Evolutionary conservation across 2,888 invertebrate species (phyloP), one percentile per base, ranked within the genome.

Genomic region (Desoria tigrina): DNA sequence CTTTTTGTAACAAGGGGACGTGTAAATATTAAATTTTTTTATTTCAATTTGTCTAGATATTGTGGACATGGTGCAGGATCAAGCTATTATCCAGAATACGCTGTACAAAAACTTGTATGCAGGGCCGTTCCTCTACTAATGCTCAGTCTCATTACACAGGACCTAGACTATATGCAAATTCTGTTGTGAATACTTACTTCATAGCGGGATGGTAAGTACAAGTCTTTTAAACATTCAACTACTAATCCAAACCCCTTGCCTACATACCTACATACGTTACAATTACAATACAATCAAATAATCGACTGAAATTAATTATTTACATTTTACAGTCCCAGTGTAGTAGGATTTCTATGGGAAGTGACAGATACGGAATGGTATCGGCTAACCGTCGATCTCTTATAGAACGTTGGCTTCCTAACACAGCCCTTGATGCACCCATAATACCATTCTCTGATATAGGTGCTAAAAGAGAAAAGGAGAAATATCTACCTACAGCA

Each of bases 291-390:
- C n/a, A n/a, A n/a, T n/a, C n/a, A n/a, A n/a, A n/a, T n/a, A n/a
- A n/a, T n/a, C n/a, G n/a, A n/a, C n/a, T n/a, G n/a, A n/a, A n/a
- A n/a, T n/a, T n/a, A n/a, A 45, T 45, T 18, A 57, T 37, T 26
- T 28, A 58, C 6, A 57, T 65, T 60, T 68, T 74, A 55, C 77
- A 90, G 90, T 76, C 89, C 90, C 0, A 84, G 85, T 78, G 84
- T 89, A 51, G 81, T 90, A n/a, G 90, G 88, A 21, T 88, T 88
- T 84, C 82, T 90, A 63, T 91, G 90, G 89, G 87, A 88, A 78
- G 87, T 91, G 63, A 90, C 90, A 0, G 90, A 90, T 77, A 77
- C 82, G 39, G 87, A 87, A 68, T 85, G 85, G 76, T 87, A 87
- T 79, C 84, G 83, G 73, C 82, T 87, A 78, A 84, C 87, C 7